These are phyloP conservation scores for Paracentrotus lividus DNA, from an alignment of 53 echinoderm and acorn worm species.

Conservation along the genomic window DNA sequence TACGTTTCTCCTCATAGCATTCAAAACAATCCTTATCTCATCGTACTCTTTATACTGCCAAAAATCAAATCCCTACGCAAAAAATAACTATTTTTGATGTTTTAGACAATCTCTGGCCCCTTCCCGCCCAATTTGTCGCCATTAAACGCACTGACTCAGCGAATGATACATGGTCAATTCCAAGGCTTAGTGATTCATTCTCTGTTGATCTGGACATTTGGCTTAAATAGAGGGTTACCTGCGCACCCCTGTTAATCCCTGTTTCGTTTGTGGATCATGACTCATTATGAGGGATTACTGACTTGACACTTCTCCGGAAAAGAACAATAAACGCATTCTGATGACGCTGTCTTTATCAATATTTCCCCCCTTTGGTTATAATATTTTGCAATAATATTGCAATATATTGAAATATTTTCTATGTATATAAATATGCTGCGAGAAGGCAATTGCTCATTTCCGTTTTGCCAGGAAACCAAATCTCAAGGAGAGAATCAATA, in stretches of 20 bases:
- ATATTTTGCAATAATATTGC: too few relatives aligned
- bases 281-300: not conserved
- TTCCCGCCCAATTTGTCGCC: not conserved
- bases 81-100: not conserved
- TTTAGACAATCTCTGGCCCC: not conserved
- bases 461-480: too few relatives aligned
- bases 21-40: too few relatives aligned
- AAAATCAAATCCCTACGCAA: too few relatives aligned
- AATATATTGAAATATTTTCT: too few relatives aligned
- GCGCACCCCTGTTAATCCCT: not conserved
- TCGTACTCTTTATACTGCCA: too few relatives aligned
- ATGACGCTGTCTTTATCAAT: not conserved
- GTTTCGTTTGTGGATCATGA: not conserved
- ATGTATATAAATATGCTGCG: too few relatives aligned
- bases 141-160: not conserved
- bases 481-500: too few relatives aligned
- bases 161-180: not conserved
- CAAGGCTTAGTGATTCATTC: not conserved
- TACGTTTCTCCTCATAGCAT: too few relatives aligned
- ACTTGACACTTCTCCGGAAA: not conserved
- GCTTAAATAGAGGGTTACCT: not conserved
- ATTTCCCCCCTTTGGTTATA: too few relatives aligned
- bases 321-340: not conserved
- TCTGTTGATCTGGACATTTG: not conserved
- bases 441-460: too few relatives aligned